Base-by-base conservation (phyloP, 1,140 invertebrate genomes). In the Drosophila guanche region DNA sequence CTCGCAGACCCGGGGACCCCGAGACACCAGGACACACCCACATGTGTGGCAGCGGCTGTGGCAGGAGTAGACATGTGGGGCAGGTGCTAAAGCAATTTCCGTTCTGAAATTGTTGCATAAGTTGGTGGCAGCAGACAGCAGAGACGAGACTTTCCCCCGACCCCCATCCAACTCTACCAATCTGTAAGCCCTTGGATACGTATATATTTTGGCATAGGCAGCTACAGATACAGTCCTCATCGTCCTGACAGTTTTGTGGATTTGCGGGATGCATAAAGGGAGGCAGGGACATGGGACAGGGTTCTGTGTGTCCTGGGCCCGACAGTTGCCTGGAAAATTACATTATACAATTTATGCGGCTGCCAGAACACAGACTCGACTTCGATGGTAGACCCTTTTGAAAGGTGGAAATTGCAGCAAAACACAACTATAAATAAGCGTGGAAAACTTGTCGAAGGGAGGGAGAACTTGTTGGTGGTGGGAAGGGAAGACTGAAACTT, bases 11-110 rank as follows among this genome's bases (percentile, higher is more conserved):
- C 52, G 46, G 29, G 41, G 25, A 41, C 50, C 23, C 62, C 29
- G 12, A 37, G 40, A 67, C 43, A 46, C 41, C 53, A 45, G 68
- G 50, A 57, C 66, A 46, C 61, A 75, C 12, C n/a, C 65, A 56
- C 59, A 66, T 22, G 33, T 37, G 42, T 60, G 33, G 25, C 54
- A 27, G 22, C 37, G 55, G 46, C 27, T 7, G 25, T 41, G 47
- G 33, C 5, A 40, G 41, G 22, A 42, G 61, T 37, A 42, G 33
- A 37, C 33, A 37, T 71, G 57, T 59, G 66, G 45, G 84, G 66
- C 84, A 88, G 83, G 83, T 88, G 84, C 83, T 88, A 88, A 88
- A 88, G 83, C 83, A 88, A 88, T 88, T 88, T 88, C 83, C 83
- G 83, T 80, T 88, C 77, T 74, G 78, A 88, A 88, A 88, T 88